Base-by-base conservation (phyloP, 2,888 invertebrate species). In the Eupithecia subfuscata region DNA sequence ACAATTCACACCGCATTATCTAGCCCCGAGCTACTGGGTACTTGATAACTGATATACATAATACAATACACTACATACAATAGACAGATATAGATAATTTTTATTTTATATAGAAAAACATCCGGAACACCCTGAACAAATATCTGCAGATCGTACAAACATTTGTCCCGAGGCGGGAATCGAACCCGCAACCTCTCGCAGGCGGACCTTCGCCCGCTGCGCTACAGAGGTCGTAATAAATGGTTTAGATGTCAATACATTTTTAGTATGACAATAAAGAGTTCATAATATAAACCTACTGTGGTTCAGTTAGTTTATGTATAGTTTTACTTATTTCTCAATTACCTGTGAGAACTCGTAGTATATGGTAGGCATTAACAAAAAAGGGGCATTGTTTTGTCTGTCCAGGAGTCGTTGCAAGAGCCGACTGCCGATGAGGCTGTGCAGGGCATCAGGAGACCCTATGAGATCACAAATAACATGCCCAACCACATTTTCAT, bases 341-440 rank as follows among this genome's bases (percentile, higher is more conserved):
- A 25, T 60, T 68, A 91, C 92, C 89, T 91, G 89, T 48, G 89
- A 86, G 82, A 90, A 90, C 74, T 91, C 88, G 71, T 91, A 91
- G 75, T 88, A 91, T 69, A 96, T 91, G n/a, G 89, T 92, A 0
- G 96, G 96, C 0, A 92, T 91, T 75, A 92, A 87, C 79, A 96
- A 91, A 75, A 90, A 85, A 0, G 85, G 76, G 18, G 87, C 88
- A 78, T 96, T 96, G 0, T 89, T 85, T 52, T 92, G 91, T 63
- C 96, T 90, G 82, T 96, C 96, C 7, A 96, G 85, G 70, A 96
- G 88, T 80, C 93, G 91, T 60, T 95, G 95, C 52, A 96, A 83
- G 0, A 96, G 91, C 22, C 95, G 89, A 81, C 95, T 60, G 25
- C 60, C 60, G 6, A 60, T 25, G 25, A 60, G 60, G 25, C 60